Conservation (phyloP, 2,888 invertebrate genomes). For the Chrysolina oricalcia region DNA sequence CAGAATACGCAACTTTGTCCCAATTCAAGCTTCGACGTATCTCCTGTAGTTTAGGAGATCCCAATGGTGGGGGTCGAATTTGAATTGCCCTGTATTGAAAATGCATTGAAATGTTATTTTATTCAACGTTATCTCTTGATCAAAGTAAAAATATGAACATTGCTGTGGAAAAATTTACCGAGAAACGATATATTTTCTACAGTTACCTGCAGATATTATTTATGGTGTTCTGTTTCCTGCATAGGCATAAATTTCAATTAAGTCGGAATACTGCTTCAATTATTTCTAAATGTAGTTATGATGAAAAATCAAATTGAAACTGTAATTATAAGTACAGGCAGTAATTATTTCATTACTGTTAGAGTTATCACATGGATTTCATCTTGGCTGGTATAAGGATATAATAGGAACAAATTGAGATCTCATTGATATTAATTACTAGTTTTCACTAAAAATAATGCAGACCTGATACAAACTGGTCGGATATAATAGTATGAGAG, state of each 20-base stretch:
- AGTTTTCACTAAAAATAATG: conserved; percentile 13
- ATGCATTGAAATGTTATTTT: too few relatives aligned
- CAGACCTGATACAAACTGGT: background rate
- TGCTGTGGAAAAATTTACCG: background rate
- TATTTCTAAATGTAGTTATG: conserved; percentile 11
- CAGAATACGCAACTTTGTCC: too few relatives aligned
- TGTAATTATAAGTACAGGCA: conserved; percentile 11
- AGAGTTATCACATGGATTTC: conserved; percentile 3
- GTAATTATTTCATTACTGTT: conserved; percentile 21
- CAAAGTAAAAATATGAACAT: too few relatives aligned
- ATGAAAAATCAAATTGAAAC: conserved; percentile 14
- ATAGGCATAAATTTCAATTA: conserved; percentile 1
- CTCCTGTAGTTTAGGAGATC: too few relatives aligned
- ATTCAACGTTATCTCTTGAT: too few relatives aligned
- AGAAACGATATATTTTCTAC: background rate
- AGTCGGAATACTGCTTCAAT: conserved; percentile 8
- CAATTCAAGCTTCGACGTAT: too few relatives aligned
- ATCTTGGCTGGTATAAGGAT: conserved; percentile 11
- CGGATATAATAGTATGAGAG: background rate
- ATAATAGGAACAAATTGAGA: background rate
- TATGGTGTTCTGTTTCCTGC: background rate
- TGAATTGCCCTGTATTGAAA: too few relatives aligned
- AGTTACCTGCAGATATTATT: background rate
- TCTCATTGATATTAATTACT: conserved; percentile 2
- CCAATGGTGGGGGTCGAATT: too few relatives aligned